Evolutionary conservation across 2,113 vertebrate genomes (phyloP).

Genomic region (Istiophorus platypterus): DNA sequence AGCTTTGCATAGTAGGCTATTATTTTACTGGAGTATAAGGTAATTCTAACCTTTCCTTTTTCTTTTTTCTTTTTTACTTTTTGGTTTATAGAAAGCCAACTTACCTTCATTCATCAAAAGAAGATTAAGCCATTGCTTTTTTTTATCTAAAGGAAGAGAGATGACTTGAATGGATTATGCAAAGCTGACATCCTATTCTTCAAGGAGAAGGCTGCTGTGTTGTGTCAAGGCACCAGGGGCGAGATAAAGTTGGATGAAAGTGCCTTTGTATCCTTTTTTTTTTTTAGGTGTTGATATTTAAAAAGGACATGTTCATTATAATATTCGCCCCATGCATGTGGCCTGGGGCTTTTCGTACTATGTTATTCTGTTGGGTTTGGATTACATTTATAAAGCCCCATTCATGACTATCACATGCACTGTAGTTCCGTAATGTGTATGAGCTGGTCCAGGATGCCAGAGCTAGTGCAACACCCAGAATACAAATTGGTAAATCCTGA

Average conservation of each 20-base stretch:
- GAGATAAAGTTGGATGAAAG: slow-evolving; percentile 33
- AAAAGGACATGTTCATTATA: slow-evolving; percentile 37
- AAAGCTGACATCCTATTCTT: slow-evolving; percentile 27
- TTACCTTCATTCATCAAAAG: neutral
- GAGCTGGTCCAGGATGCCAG: too few species aligned
- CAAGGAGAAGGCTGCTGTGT: slow-evolving; percentile 5
- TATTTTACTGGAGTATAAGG: neutral
- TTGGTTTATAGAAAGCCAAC: neutral
- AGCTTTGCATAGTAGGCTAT: neutral
- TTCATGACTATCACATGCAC: neutral
- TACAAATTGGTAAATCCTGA: too few species aligned
- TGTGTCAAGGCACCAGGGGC: slow-evolving; percentile 29
- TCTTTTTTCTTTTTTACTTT: slow-evolving; percentile 9
- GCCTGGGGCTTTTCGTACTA: neutral
- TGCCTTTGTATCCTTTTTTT: slow-evolving; percentile 47
- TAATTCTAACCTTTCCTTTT: neutral
- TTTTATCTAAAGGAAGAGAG: neutral
- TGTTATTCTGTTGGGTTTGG: neutral
- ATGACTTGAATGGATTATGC: slow-evolving; percentile 34
- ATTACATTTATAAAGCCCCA: too few species aligned
- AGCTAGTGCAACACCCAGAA: too few species aligned
- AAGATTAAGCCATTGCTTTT: neutral
- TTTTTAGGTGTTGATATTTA: slow-evolving; percentile 57
- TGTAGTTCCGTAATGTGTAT: neutral
- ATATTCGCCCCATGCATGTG: slow-evolving; percentile 16